These are phyloP conservation scores for Tolypeutes matacus DNA, from an alignment of 2,797 vertebrate species.

Conservation along the genomic window DNA sequence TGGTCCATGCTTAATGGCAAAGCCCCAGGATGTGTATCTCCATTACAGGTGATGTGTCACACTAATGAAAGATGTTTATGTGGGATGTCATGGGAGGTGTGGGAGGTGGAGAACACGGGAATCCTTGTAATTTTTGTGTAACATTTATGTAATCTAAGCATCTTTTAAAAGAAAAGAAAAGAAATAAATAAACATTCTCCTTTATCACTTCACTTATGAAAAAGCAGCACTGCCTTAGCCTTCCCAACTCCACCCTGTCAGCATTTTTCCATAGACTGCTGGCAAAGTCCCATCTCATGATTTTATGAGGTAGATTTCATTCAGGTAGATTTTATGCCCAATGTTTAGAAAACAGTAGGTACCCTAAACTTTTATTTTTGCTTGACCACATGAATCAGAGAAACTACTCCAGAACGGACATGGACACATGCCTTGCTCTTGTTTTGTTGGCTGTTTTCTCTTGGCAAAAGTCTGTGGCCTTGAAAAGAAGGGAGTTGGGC, in stretches of 20 bases:
- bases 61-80: too few relatives aligned
- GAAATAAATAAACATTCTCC: too few relatives aligned
- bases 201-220: background rate
- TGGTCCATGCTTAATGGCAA: too few relatives aligned
- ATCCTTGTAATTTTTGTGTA: too few relatives aligned
- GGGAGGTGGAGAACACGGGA: too few relatives aligned
- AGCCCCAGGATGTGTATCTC: too few relatives aligned
- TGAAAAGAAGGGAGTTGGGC: conserved; percentile 49
- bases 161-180: too few relatives aligned
- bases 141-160: too few relatives aligned
- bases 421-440: conserved; percentile 43
- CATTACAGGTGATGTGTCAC: too few relatives aligned
- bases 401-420: conserved; percentile 23
- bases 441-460: conserved; percentile 70
- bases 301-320: too few relatives aligned
- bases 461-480: conserved; percentile 46
- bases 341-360: background rate
- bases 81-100: too few relatives aligned
- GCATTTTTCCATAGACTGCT: background rate
- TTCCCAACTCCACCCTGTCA: fast-evolving
- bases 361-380: conserved; percentile 39
- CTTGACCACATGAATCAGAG: background rate
- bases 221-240: background rate
- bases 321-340: background rate
- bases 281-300: background rate